These are phyloP conservation scores for Bemisia tabaci DNA, from an alignment of 1,140 invertebrate genomes.

Conservation along the genomic window DNA sequence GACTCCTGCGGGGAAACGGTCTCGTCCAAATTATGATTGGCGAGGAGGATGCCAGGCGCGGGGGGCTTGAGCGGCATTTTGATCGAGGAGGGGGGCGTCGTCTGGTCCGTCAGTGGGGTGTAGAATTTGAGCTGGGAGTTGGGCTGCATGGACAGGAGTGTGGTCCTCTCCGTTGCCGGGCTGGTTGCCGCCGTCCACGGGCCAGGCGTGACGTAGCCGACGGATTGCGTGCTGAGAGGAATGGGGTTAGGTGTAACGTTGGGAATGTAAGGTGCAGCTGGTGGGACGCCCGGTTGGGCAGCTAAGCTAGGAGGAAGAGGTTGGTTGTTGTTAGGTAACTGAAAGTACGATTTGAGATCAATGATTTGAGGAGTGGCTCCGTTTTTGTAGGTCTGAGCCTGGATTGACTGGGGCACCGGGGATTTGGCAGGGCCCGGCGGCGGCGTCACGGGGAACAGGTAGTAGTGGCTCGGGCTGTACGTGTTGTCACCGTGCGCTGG, in stretches of 20 bases:
- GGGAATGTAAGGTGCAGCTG: not conserved
- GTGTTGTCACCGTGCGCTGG: not conserved
- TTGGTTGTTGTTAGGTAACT: not conserved
- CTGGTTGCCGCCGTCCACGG: not conserved
- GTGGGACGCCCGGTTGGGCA: not conserved
- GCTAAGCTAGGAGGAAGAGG: not conserved
- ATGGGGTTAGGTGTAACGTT: not conserved
- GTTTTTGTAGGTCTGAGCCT: not conserved
- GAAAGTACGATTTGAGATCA: not conserved
- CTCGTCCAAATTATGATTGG: not conserved
- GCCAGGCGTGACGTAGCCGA: not conserved
- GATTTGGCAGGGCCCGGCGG: not conserved
- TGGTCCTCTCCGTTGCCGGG: not conserved
- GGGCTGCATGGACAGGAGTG: not conserved
- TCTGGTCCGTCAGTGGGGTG: not conserved
- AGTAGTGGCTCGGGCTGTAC: not conserved
- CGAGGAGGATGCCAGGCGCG: not conserved
- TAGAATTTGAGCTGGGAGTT: conserved; percentile 1
- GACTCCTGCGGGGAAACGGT: not conserved
- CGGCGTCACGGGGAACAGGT: not conserved
- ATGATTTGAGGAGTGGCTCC: not conserved
- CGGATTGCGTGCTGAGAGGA: not conserved
- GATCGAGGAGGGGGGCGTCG: not conserved
- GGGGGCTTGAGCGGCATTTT: not conserved
- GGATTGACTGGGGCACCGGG: not conserved